phyloP scores from a whole-genome alignment of 2,113 vertebrate species.

The Myodes glareolus region DNA sequence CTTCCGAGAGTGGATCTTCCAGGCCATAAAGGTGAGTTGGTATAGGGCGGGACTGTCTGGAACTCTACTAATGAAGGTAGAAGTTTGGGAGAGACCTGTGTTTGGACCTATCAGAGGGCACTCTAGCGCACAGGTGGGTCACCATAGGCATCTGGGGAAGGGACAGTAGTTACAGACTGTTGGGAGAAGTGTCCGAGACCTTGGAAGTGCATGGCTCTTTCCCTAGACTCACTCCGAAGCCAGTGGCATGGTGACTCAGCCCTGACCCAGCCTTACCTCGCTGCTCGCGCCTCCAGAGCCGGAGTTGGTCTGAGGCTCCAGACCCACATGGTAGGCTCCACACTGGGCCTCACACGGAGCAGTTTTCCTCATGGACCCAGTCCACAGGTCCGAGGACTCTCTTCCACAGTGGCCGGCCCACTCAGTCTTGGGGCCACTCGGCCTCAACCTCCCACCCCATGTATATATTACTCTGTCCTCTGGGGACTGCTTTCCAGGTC shows the following conservation, averaged over 20 bases:
- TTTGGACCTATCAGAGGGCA: neutral
- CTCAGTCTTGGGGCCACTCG: constrained; percentile 35
- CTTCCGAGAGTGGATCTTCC: constrained; percentile 93
- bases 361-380: constrained; percentile 41
- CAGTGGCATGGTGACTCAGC: constrained; percentile 79
- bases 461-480: constrained; percentile 75
- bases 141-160: neutral
- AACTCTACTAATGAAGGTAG: neutral
- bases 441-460: constrained; percentile 44
- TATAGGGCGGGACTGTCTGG: neutral
- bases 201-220: constrained; percentile 13
- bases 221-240: constrained; percentile 80
- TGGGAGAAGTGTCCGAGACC: neutral
- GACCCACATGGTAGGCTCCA: neutral
- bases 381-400: constrained; percentile 56
- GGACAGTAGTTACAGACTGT: neutral
- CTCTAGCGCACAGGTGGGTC: too few relatives aligned
- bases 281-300: constrained; percentile 45
- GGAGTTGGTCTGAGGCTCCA: neutral
- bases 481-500: neutral
- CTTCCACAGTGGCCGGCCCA: constrained; percentile 70
- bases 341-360: neutral
- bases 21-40: constrained; percentile 90
- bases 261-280: constrained; percentile 67
- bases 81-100: neutral